Percentiles rank a stretch among this genome's conserved stretches.
phyloP scores from a whole-genome alignment of 2,113 vertebrate species.

The Atractosteus spatula region DNA sequence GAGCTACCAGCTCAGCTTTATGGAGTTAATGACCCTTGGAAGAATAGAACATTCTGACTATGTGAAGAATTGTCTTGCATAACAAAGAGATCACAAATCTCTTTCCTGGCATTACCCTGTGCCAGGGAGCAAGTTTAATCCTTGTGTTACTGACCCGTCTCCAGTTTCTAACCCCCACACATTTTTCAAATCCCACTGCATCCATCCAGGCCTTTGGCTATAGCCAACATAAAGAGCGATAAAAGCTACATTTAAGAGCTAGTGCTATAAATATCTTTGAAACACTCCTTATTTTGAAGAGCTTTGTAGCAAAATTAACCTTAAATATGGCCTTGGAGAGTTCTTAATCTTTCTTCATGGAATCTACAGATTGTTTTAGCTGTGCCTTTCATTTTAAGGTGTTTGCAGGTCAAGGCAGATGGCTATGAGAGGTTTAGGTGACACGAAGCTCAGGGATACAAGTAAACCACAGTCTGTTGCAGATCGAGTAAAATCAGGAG shows the following conservation, averaged over 20 bases:
- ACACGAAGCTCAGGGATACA: not conserved
- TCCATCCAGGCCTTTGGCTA: not conserved
- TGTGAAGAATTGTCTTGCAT: constrained; percentile 10
- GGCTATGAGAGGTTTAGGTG: not conserved
- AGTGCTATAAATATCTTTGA: constrained; percentile 3
- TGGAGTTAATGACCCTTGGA: constrained; percentile 29
- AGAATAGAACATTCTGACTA: constrained; percentile 18
- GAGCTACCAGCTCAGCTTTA: constrained; percentile 19
- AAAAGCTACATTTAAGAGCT: not conserved
- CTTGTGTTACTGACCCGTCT: not conserved
- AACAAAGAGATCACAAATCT: constrained; percentile 6
- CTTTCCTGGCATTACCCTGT: constrained; percentile 1
- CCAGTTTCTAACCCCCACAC: constrained; percentile 4
- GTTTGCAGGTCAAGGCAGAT: not conserved
- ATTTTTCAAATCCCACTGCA: not conserved
- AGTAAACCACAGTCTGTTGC: not conserved
- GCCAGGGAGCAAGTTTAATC: not conserved
- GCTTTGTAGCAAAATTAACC: no score
- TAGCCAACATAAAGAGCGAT: not conserved
- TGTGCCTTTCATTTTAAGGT: not conserved
- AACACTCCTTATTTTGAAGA: not conserved
- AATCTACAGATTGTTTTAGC: not conserved
- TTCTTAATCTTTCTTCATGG: not conserved
- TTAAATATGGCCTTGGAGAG: no score
- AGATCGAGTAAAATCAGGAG: not conserved